Evolutionary conservation across 2,113 vertebrate genomes (phyloP).

Genomic region (Hippotragus niger): DNA sequence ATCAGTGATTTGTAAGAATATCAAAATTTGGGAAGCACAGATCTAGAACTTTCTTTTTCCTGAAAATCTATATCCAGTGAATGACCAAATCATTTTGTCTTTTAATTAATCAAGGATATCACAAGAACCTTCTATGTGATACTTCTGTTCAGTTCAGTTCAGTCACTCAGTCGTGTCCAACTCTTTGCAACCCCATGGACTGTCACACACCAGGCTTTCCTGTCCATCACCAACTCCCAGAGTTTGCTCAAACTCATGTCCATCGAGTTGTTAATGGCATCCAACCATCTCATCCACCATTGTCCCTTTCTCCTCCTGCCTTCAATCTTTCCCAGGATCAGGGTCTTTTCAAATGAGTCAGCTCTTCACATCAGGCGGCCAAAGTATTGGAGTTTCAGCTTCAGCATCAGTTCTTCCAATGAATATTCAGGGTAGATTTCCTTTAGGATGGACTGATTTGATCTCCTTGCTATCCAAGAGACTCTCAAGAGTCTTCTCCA

Average conservation of each 20-base stretch:
- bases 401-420: neutral
- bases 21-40: neutral
- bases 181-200: neutral
- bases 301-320: neutral
- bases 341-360: neutral
- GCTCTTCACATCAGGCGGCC: neutral
- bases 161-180: accelerated
- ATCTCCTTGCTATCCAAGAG: neutral
- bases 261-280: neutral
- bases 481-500: neutral
- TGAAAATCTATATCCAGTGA: neutral
- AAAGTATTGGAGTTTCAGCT: neutral
- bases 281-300: neutral
- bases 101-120: neutral
- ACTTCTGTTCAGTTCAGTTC: neutral
- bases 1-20: neutral
- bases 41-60: neutral
- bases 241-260: neutral
- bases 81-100: neutral
- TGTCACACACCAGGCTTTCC: neutral
- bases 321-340: neutral
- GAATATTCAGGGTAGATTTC: neutral
- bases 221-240: neutral
- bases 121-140: neutral
- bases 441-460: neutral